Percentiles rank a stretch among this genome's conserved stretches.
Evolutionary conservation across 2,797 vertebrate genomes (phyloP).

Genomic region (Sphaeramia orbicularis): DNA sequence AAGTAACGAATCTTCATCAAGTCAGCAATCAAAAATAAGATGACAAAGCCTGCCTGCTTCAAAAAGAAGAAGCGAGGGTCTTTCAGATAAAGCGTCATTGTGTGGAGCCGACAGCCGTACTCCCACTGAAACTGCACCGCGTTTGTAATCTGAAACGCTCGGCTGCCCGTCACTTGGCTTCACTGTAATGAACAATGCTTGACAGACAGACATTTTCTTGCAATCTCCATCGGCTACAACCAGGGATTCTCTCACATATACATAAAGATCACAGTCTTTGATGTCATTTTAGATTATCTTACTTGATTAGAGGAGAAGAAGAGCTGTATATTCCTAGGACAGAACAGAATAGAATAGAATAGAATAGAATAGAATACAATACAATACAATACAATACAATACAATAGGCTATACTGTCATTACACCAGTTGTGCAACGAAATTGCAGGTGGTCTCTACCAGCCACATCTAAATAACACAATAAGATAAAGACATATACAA

Average conservation of each 20-base stretch:
- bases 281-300: conserved; percentile 24
- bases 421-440: no score
- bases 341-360: no score
- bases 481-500: no score
- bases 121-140: conserved; percentile 26
- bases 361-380: no score
- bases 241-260: not conserved
- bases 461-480: no score
- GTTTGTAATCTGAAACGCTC: conserved; percentile 52
- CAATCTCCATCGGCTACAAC: conserved; percentile 9
- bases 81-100: conserved; percentile 8
- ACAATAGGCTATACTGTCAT: no score
- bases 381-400: no score
- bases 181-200: conserved; percentile 17
- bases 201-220: conserved; percentile 42
- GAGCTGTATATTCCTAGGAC: conserved; percentile 3
- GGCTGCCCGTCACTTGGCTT: conserved; percentile 41
- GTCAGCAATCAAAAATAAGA: conserved; percentile 26
- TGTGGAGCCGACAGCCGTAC: conserved; percentile 37
- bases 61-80: not conserved
- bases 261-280: conserved; percentile 18
- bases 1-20: conserved; percentile 18
- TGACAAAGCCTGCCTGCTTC: conserved; percentile 7
- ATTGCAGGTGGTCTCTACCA: no score
- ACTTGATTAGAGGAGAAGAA: not conserved